Percentiles rank a stretch among this genome's conserved stretches.
Conservation (phyloP, 2,888 invertebrate species). For the Apoda limacodes region DNA sequence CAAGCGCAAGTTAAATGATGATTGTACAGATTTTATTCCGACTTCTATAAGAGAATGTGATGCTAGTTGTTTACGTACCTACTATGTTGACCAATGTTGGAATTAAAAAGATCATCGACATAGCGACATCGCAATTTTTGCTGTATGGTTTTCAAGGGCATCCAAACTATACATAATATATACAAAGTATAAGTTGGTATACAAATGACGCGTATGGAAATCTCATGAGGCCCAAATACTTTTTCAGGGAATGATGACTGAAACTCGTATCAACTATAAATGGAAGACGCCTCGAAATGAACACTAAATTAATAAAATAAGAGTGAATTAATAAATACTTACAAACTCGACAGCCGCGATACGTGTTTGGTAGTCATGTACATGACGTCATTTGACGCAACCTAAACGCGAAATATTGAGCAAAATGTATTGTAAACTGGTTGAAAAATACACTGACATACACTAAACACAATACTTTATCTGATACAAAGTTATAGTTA, state of each 20-base stretch:
- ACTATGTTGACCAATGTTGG: no score
- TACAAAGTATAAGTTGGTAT: conserved; percentile 20
- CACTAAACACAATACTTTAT: conserved; percentile 55
- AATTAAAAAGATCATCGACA: conserved; percentile 34
- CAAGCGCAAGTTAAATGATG: conserved; percentile 36
- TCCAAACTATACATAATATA: conserved; percentile 30
- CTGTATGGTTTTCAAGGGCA: conserved; percentile 71
- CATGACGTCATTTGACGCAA: conserved; percentile 71
- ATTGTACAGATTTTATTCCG: no score
- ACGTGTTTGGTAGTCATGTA: conserved; percentile 66
- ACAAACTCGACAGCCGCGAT: conserved; percentile 64
- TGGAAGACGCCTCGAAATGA: conserved; percentile 33
- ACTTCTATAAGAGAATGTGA: conserved; percentile 36
- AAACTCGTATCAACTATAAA: conserved; percentile 37
- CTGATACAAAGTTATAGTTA: conserved; percentile 51
- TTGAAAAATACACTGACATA: conserved; percentile 50
- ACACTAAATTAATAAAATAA: conserved; percentile 41
- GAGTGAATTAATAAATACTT: conserved; percentile 64
- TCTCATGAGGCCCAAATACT: conserved; percentile 24
- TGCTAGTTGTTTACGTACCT: conserved; percentile 31
- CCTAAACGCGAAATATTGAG: conserved; percentile 64
- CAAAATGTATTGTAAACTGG: conserved; percentile 55
- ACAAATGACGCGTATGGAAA: conserved; percentile 29
- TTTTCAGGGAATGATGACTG: conserved; percentile 48
- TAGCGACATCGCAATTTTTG: conserved; percentile 52